Base-by-base conservation (phyloP, 92 coral and sea anemone species). In the Parazoanthus darwini region DNA sequence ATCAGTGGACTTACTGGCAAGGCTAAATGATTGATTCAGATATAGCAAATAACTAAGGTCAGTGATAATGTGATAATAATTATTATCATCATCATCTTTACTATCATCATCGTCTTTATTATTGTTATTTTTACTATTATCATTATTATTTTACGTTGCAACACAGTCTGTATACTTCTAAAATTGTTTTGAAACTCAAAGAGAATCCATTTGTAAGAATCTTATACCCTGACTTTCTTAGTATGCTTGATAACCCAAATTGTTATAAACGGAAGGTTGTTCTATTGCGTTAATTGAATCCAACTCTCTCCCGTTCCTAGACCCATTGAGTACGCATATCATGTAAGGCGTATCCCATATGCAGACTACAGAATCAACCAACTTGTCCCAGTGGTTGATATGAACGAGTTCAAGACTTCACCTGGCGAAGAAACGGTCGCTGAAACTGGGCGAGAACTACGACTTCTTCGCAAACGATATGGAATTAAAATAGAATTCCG, bases 401-500 rank as follows among this genome's bases (percentile, higher is more conserved):
- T 59, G 50, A 78, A 70, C 37, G 93, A 88, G 10, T 91, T 92
- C 74, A 66, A 85, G 16, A 39, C 85, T 23, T 25, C 68, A 15
- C 79, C 88, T 20, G 54, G 43, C 16, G 70, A 63, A 50, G 46
- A 85, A 37, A 56, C 85, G 3, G n/a, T 48, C 46, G 33, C 33
- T 29, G 29, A 86, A 42, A 75, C 46, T 23, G 68, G 51, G 77
- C 77, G 33, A 39, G 92, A 94, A 81, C 50, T 83, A 37, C 90
- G 99, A 37, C 91, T 96, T 70, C 90, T 95, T n/a, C 80, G 99
- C 36, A 96, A 96, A 68, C 94, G 99, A 58, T 96, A 96, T 80
- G 99, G 99, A 37, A 90, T 96, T 89, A 96, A 96, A 90, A 91
- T 96, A 35, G 99, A 96, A 67, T 96, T 96, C 86, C 94, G 91